Base-by-base conservation (phyloP, 37 sponge, comb jelly and placozoan genomes). In the Crambe crambe region DNA sequence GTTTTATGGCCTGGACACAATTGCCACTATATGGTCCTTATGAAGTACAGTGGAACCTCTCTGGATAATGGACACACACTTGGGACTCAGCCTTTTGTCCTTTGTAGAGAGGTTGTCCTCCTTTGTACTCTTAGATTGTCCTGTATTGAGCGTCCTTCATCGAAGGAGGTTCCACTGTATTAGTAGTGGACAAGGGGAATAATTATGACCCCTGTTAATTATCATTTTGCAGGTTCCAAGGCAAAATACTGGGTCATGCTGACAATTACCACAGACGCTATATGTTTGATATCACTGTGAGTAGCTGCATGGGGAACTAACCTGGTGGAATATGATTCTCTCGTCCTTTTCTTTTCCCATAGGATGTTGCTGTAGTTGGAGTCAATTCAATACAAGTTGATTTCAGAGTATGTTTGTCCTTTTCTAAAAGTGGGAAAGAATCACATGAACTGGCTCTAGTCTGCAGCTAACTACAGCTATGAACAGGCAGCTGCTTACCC, bases 1-100 rank as follows among this genome's bases (percentile, higher is more conserved):
- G 67, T 90, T 88, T 74, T 84, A 87, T 68, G 95, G 95, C 12
- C 63, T 94, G 74, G 95, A 94, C 76, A 94, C 95, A 21, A 91
- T 79, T 29, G 89, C 85, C 35, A 87, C 64, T 34, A 59, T 94
- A 41, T 84, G 66, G 95, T 94, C 22, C 43, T 34, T 23, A 3
- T n/a, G n/a, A n/a, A n/a, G n/a, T 15, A 47, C 51, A 47, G 51
- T 47, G 51, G 6, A 47, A 12, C 51, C 12, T 47, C 51, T 47
- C 12, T 47, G 12, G 51, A 47, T 47, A 47, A 47, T 47, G 51
- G 51, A 12, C 51, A 47, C 51, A 47, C 12, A 47, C 12, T 47
- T 15, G 51, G 51, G 51, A 12, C 10, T 15, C 6, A 47, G 10
- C 6, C 6, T 47, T 6, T 15, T 12, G 10, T 15, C 51, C 6